A percentile compares a stretch with the other conserved stretches of the same genome.
phyloP scores from a whole-genome alignment of 2,888 invertebrate species.

The Neoascia interrupta region DNA sequence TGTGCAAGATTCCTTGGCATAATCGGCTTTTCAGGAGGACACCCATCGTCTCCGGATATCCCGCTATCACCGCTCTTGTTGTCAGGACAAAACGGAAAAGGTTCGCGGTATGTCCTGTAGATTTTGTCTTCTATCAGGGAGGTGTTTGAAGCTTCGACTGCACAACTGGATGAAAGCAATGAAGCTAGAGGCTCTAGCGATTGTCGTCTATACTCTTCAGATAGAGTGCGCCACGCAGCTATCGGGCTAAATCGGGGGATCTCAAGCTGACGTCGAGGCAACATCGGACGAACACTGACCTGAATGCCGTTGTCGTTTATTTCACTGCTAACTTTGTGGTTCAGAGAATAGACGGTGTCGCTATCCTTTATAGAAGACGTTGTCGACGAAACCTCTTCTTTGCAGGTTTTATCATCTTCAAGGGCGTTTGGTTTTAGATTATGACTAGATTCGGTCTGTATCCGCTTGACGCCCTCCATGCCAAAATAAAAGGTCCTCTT shows the following conservation, averaged over 20 bases:
- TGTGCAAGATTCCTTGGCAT: conserved; percentile 28
- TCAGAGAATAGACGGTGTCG: conserved; percentile 73
- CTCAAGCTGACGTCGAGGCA: conserved; percentile 88
- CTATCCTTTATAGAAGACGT: conserved; percentile 81
- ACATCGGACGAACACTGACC: conserved; percentile 86
- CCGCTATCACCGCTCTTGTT: conserved; percentile 92
- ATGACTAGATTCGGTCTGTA: conserved; percentile 19
- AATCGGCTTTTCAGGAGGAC: conserved; percentile 48
- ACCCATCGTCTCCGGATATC: conserved; percentile 86
- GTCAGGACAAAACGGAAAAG: conserved; percentile 79
- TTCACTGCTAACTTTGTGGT: conserved; percentile 72
- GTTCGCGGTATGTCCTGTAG: conserved; percentile 81
- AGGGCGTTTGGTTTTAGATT: not conserved
- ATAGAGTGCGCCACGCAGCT: conserved; percentile 88
- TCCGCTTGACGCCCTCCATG: conserved; percentile 80
- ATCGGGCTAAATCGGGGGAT: conserved; percentile 91
- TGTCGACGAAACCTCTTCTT: conserved; percentile 72
- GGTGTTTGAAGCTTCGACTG: conserved; percentile 54
- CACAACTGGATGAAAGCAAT: not conserved
- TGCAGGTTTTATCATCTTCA: not conserved
- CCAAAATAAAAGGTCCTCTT: conserved; percentile 88
- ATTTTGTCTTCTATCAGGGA: conserved; percentile 80
- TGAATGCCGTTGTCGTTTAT: conserved; percentile 84
- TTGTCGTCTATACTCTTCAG: conserved; percentile 72
- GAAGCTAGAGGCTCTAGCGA: not conserved